Evolutionary conservation across 2,797 vertebrate genomes (phyloP), one percentile per base, ranked within the genome.

Genomic region (Acanthis flammea): DNA sequence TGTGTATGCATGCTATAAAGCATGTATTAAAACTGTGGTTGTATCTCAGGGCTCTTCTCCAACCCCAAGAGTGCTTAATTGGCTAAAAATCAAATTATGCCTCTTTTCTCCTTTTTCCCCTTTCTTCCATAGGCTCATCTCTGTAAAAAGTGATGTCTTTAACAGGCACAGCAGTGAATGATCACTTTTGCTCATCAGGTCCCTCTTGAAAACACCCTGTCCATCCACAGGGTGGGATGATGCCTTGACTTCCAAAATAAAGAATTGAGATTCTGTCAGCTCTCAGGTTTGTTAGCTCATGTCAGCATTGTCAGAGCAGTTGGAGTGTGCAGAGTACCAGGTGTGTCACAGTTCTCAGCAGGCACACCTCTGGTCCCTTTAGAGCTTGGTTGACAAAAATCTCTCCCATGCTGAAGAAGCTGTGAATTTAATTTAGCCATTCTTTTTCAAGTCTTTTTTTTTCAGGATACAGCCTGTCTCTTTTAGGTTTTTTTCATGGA

Each of bases 261-360:
- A 9, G 3, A 39, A 22, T 42, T 53, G 42, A 50, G 70, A 44
- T 33, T n/a, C n/a, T n/a, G n/a, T 37, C 7, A 5, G 62, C 63
- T 61, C 55, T 58, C 55, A 21, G 12, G 27, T 72, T 39, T 47
- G 55, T 47, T 42, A 24, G 23, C 16, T 6, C 30, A 0, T 2
- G 3, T 53, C 30, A 23, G 57, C 33, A 7, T 17, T 57, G 66
- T 50, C 58, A 19, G 45, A 53, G 66, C 31, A 42, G 35, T 25
- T 62, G 0, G 18, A 47, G 17, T 4, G 10, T 39, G 50, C 73
- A 63, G 33, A 65, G 75, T 39, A n/a, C 27, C 24, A 19, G 6
- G 6, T 4, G 2, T 35, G 35, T 28, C 0, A 0, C 48, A 31
- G 37, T 60, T 80, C 61, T 74, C 68, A 31, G 39, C 28, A 85